Evolutionary conservation across 2,113 vertebrate genomes (phyloP).

Genomic region (Sturnus vulgaris): DNA sequence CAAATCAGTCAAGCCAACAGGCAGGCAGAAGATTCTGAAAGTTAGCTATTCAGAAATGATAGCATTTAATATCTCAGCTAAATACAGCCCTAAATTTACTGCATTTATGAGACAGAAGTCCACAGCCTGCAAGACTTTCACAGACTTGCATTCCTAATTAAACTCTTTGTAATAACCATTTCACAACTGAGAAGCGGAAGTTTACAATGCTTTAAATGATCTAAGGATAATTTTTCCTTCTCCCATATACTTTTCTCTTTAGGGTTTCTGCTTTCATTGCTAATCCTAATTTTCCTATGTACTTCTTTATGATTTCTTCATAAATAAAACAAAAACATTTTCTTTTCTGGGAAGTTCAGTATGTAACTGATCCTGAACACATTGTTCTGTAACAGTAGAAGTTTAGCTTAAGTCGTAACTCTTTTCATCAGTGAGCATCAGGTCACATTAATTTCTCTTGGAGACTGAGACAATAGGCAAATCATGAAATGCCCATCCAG

Average conservation of each 20-base stretch:
- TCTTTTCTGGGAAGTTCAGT: background rate
- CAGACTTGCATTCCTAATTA: background rate
- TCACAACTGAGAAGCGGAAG: background rate
- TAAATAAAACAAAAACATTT: background rate
- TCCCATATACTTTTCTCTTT: background rate
- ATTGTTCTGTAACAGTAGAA: background rate
- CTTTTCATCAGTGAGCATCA: background rate
- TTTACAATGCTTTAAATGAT: background rate
- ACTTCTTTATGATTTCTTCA: background rate
- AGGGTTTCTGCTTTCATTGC: background rate
- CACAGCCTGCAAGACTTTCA: background rate
- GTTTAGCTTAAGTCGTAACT: background rate
- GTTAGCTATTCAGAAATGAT: background rate
- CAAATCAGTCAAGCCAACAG: background rate
- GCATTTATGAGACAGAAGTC: background rate
- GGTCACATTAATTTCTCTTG: background rate
- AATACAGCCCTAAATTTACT: background rate
- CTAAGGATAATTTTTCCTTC: background rate
- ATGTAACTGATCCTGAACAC: background rate
- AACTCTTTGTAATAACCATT: background rate
- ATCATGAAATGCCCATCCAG: background rate
- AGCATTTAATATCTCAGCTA: background rate
- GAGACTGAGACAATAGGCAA: background rate
- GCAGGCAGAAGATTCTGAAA: background rate
- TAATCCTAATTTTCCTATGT: background rate